Percentiles rank a stretch among this genome's conserved stretches.
Conservation (phyloP, 2,797 vertebrate genomes). For the Parauchenoglanis ngamensis region DNA sequence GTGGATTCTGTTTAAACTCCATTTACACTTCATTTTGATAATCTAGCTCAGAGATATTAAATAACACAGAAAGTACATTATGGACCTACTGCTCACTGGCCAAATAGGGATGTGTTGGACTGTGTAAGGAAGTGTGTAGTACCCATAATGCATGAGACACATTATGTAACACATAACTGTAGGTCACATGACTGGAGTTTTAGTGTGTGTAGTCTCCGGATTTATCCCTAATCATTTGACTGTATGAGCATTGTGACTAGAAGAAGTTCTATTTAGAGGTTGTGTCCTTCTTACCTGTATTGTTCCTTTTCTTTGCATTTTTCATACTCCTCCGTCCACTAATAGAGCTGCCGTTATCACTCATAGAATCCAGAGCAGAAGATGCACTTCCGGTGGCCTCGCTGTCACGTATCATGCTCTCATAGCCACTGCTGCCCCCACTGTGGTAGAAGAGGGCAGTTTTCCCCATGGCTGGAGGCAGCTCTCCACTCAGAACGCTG, state of each 20-base stretch:
- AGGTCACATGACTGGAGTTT: not conserved
- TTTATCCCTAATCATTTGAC: not conserved
- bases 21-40: conserved; percentile 12
- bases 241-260: not conserved
- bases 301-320: conserved; percentile 90
- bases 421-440: conserved; percentile 95
- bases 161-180: not conserved
- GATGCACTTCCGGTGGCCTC: conserved; percentile 93
- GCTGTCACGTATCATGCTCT: conserved; percentile 96
- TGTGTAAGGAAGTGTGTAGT: not conserved
- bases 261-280: not conserved
- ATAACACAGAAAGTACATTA: not conserved
- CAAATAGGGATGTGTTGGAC: not conserved
- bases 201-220: not conserved
- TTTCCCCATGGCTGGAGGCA: conserved; percentile 97
- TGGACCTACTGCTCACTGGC: not conserved
- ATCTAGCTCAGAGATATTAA: conserved; percentile 5
- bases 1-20: conserved; percentile 25
- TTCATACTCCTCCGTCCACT: conserved; percentile 87
- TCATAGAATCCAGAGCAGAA: conserved; percentile 94
- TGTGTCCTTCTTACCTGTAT: conserved; percentile 75
- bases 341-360: conserved; percentile 90
- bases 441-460: conserved; percentile 97
- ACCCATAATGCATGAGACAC: not conserved
- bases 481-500: conserved; percentile 89